A percentile compares a stretch with the other conserved stretches of the same genome.
phyloP scores from a whole-genome alignment of 2,113 vertebrate genomes.

The Rhinolophus sinicus region DNA sequence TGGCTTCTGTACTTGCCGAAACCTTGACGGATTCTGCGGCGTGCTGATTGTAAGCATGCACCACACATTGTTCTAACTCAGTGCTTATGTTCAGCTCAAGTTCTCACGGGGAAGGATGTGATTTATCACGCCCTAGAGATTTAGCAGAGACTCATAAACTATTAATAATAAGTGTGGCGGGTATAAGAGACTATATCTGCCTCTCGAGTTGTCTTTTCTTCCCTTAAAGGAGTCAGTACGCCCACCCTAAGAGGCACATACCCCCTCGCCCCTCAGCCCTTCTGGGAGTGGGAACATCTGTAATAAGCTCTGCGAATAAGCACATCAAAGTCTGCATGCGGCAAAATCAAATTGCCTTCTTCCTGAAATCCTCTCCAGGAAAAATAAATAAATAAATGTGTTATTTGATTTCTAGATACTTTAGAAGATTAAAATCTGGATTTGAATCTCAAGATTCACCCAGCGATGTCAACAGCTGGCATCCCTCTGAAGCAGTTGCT shows the following conservation, averaged over 20 bases:
- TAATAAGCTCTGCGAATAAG: too few relatives aligned
- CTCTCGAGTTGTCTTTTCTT: background rate
- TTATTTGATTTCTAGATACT: background rate
- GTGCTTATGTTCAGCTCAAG: background rate
- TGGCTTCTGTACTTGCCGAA: background rate
- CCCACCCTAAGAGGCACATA: background rate
- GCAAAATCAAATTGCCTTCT: background rate
- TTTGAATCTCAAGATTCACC: background rate
- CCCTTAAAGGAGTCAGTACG: rapidly evolving
- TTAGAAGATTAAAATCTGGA: background rate
- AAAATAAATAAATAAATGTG: background rate
- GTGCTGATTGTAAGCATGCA: background rate
- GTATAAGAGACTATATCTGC: background rate
- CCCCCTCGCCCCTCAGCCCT: background rate
- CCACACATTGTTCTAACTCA: conserved; percentile 21
- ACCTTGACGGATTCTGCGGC: background rate
- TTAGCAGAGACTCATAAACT: conserved; percentile 35
- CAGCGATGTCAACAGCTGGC: rapidly evolving
- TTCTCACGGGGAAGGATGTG: background rate
- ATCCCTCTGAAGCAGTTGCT: background rate
- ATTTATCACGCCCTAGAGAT: conserved; percentile 7
- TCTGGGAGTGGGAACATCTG: rapidly evolving
- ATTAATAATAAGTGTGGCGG: background rate
- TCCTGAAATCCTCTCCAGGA: background rate
- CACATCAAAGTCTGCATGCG: too few relatives aligned